Evolutionary conservation across 2,113 vertebrate genomes (phyloP).

Genomic region (Petaurus breviceps): DNA sequence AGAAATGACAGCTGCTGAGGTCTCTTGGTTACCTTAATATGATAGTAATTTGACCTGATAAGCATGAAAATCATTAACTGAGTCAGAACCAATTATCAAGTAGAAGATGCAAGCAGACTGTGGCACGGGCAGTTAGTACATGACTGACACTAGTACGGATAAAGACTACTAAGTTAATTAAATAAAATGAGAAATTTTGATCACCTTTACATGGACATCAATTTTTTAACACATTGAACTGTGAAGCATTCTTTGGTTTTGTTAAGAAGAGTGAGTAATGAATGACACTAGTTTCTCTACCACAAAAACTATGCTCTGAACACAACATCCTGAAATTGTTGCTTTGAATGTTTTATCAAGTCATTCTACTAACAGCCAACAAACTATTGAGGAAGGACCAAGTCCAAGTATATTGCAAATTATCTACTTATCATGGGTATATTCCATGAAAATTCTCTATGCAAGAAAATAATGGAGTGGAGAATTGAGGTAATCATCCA

Average conservation of each 20-base stretch:
- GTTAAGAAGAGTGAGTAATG: conserved; percentile 1
- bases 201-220: background rate
- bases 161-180: background rate
- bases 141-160: conserved; percentile 4
- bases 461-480: background rate
- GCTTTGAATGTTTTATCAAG: background rate
- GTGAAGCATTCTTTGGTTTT: background rate
- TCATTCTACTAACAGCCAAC: background rate
- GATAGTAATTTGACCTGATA: conserved; percentile 33
- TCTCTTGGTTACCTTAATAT: conserved; percentile 18
- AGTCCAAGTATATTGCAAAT: background rate
- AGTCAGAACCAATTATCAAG: conserved; percentile 1
- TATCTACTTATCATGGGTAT: background rate
- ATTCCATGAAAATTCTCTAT: background rate
- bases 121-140: background rate
- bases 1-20: background rate
- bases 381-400: background rate
- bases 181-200: background rate
- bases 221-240: background rate
- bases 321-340: background rate
- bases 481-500: background rate
- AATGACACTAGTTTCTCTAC: background rate
- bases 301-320: background rate
- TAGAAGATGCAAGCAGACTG: background rate
- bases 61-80: conserved; percentile 44